Conservation (phyloP, 2,797 vertebrate genomes). For the Eulemur coronatus region DNA sequence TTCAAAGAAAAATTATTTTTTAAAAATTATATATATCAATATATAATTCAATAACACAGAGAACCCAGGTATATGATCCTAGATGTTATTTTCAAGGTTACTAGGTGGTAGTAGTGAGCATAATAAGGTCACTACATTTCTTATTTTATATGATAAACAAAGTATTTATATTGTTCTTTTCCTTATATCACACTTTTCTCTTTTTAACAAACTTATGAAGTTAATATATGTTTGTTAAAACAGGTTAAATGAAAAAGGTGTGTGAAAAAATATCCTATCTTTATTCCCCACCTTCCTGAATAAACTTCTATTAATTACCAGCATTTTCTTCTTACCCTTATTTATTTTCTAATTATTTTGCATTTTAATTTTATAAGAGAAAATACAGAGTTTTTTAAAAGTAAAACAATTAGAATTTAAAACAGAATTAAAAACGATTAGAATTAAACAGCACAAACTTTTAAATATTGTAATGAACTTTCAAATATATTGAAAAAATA, state of each 20-base stretch:
- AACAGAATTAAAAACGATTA: neutral
- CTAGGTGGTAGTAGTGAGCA: neutral
- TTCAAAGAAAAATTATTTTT: neutral
- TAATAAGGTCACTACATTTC: neutral
- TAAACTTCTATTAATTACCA: neutral
- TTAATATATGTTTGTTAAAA: neutral
- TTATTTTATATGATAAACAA: neutral
- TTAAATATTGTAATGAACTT: neutral
- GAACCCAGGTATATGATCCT: neutral
- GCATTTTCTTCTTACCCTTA: neutral
- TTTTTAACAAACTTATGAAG: slow-evolving; percentile 8
- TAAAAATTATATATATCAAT: neutral
- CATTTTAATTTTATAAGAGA: neutral
- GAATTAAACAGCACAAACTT: neutral
- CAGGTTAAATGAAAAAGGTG: neutral
- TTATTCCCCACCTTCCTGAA: neutral
- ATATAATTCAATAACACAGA: slow-evolving; percentile 2
- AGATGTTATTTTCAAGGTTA: neutral
- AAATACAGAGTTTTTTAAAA: neutral
- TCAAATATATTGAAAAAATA: neutral
- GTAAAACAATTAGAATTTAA: neutral
- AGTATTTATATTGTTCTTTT: neutral
- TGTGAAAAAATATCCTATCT: neutral
- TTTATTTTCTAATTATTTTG: slow-evolving; percentile 27
- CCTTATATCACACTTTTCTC: neutral